Evolutionary conservation across 2,113 vertebrate genomes (phyloP).

Genomic region (Polyodon spathula): DNA sequence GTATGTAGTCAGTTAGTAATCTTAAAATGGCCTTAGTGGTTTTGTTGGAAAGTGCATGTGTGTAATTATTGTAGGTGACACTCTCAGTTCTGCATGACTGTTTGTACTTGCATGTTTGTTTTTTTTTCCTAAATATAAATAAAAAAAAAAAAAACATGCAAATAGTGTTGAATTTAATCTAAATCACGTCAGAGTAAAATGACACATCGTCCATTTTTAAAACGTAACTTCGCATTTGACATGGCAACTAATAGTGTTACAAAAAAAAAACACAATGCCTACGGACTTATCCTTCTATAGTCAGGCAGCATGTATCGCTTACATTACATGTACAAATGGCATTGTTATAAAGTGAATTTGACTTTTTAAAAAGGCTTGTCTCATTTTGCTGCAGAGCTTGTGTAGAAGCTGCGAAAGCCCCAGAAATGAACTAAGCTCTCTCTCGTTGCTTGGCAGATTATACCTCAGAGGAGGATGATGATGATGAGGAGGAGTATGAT

Average conservation of each 20-base stretch:
- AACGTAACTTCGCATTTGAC: background rate
- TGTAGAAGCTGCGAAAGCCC: background rate
- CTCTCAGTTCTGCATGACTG: conserved; percentile 1
- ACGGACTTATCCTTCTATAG: no score
- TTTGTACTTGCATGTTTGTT: background rate
- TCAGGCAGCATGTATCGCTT: no score
- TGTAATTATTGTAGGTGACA: conserved; percentile 2
- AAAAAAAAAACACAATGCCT: no score
- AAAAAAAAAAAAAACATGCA: no score
- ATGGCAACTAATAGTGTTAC: background rate
- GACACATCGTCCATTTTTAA: background rate
- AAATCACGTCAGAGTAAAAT: background rate
- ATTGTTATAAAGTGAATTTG: no score
- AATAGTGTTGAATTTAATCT: background rate
- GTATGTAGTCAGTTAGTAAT: conserved; percentile 15
- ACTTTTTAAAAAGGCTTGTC: no score
- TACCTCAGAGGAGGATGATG: conserved; percentile 67
- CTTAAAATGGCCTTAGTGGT: conserved; percentile 10
- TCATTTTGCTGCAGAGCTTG: no score
- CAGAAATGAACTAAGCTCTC: conserved; percentile 5
- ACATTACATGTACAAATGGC: no score
- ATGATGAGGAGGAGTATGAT: conserved; percentile 22
- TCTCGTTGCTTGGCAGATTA: conserved; percentile 66
- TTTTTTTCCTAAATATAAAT: background rate
- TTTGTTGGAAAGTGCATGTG: background rate